These are phyloP conservation scores for Mimumesa dahlbomi DNA, from an alignment of 2,888 invertebrate genomes.

Conservation along the genomic window DNA sequence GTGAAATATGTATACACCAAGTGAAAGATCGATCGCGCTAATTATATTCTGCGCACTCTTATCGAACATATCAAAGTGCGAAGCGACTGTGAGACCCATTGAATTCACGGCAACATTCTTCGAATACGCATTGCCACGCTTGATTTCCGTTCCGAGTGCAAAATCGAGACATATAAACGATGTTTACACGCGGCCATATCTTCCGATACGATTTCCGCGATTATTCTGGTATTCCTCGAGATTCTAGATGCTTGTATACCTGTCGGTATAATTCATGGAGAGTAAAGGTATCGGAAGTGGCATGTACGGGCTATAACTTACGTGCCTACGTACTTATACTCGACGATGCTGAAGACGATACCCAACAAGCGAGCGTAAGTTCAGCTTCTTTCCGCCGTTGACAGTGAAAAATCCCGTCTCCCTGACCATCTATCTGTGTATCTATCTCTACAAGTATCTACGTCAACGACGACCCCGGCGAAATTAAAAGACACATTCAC, in stretches of 20 bases:
- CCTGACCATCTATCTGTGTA: no score
- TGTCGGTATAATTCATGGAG: conserved; percentile 3
- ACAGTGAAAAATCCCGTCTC: background rate
- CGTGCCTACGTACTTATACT: no score
- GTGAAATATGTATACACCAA: no score
- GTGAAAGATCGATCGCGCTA: no score
- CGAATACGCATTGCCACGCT: background rate
- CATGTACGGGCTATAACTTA: conserved; percentile 1
- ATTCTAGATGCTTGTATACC: background rate
- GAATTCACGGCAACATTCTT: background rate
- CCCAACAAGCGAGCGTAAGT: conserved; percentile 1
- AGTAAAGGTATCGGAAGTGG: conserved; percentile 6
- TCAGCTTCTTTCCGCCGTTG: background rate
- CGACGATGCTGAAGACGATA: conserved; percentile 5
- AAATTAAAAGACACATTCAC: background rate
- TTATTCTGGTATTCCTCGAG: conserved; percentile 6
- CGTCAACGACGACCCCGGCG: background rate
- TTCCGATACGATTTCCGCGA: conserved; percentile 11
- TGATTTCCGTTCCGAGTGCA: background rate
- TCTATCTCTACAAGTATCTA: background rate
- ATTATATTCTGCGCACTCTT: no score
- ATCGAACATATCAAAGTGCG: no score
- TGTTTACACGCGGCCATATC: background rate
- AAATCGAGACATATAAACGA: background rate
- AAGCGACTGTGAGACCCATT: no score